Evolutionary conservation across 2,113 vertebrate species (phyloP).

Genomic region (Taxidea taxus): DNA sequence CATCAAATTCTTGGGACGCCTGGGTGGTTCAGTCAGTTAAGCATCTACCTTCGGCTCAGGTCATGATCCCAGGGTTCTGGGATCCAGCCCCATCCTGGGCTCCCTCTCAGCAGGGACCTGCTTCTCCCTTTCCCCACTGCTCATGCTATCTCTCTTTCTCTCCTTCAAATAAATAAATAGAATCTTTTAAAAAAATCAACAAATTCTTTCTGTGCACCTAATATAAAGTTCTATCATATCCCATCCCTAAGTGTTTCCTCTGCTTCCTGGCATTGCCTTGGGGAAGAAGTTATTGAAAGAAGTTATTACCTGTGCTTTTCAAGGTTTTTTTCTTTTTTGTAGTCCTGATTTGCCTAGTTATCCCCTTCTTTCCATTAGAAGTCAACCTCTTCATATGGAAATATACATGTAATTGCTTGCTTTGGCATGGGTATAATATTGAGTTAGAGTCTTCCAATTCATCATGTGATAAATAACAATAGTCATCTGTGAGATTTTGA

Average conservation of each 20-base stretch:
- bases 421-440: neutral
- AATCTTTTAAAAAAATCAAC: neutral
- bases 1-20: neutral
- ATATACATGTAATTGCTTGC: neutral
- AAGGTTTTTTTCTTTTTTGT: neutral
- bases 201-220: neutral
- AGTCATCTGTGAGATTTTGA: neutral
- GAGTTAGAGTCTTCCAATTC: neutral
- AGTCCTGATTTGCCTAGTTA: neutral
- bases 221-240: neutral
- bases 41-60: neutral
- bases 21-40: neutral
- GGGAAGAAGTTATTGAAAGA: neutral
- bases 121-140: neutral
- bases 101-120: neutral
- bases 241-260: neutral
- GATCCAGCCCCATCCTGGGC: neutral
- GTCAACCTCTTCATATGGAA: neutral
- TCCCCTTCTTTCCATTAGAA: neutral
- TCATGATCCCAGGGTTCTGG: neutral
- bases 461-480: neutral
- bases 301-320: neutral
- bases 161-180: neutral
- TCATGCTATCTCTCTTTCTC: neutral
- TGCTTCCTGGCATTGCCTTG: neutral